Percentiles rank a stretch among this genome's conserved stretches.
Evolutionary conservation across 2,888 invertebrate genomes (phyloP).

Genomic region (Napeogenes inachia): DNA sequence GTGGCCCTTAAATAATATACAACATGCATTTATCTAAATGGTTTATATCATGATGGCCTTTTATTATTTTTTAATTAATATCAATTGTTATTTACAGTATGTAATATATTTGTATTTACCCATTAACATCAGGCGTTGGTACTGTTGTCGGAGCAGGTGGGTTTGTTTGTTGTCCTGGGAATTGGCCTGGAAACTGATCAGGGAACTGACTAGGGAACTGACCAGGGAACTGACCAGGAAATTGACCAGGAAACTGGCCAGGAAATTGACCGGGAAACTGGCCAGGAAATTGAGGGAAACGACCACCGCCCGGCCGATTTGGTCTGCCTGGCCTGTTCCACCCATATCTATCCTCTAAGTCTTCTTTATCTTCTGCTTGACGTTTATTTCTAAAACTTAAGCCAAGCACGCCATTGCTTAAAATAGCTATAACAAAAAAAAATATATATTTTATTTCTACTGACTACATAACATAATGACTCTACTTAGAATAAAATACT

Average conservation of each 20-base stretch:
- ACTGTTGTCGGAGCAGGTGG: constrained; percentile 11
- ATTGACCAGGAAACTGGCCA: constrained; percentile 15
- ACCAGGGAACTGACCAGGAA: constrained; percentile 15
- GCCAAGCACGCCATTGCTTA: constrained; percentile 38
- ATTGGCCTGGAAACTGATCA: constrained; percentile 3
- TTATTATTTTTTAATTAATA: too few relatives aligned
- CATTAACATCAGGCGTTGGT: constrained; percentile 13
- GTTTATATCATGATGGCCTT: too few relatives aligned
- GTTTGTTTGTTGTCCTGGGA: constrained; percentile 17
- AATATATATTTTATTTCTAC: too few relatives aligned
- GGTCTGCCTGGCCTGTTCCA: constrained; percentile 29
- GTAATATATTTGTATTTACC: constrained; percentile 10
- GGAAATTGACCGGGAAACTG: constrained; percentile 26
- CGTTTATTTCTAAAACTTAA: constrained; percentile 43
- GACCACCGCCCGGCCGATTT: constrained; percentile 26
- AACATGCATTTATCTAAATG: not conserved
- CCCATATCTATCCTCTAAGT: constrained; percentile 57
- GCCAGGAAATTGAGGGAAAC: constrained; percentile 43
- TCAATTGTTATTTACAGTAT: too few relatives aligned
- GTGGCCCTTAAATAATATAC: constrained; percentile 18
- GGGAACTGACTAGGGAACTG: constrained; percentile 23
- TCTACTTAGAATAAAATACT: too few relatives aligned
- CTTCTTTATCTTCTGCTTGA: constrained; percentile 38
- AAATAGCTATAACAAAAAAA: constrained; percentile 21
- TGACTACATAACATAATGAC: too few relatives aligned